These are phyloP conservation scores for Lydus trimaculatus DNA, from an alignment of 2,888 invertebrate genomes.

Conservation along the genomic window DNA sequence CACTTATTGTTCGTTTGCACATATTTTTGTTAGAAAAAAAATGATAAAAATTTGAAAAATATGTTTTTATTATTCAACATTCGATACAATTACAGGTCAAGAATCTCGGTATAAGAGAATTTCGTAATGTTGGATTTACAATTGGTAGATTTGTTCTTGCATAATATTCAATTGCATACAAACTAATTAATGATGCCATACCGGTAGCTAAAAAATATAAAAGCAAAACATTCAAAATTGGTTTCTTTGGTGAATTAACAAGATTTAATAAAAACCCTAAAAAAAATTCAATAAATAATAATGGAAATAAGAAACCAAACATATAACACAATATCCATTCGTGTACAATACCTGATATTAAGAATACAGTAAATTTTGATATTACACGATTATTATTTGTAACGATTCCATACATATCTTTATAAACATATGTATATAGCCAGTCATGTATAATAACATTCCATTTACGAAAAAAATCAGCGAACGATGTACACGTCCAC, in stretches of 20 bases:
- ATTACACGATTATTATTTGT: constrained; percentile 52
- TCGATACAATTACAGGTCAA: constrained; percentile 42
- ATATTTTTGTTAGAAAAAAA: too few species aligned
- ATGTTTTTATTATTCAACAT: constrained; percentile 5
- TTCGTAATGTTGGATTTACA: constrained; percentile 28
- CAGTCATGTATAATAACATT: constrained; percentile 95
- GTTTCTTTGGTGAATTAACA: constrained; percentile 58
- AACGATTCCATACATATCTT: constrained; percentile 66
- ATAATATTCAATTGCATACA: constrained; percentile 88
- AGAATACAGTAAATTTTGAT: constrained; percentile 67
- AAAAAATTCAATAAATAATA: constrained; percentile 80
- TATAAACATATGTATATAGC: constrained; percentile 89
- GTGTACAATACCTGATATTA: constrained; percentile 86
- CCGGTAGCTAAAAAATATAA: constrained; percentile 85
- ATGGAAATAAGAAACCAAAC: constrained; percentile 88
- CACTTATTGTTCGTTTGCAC: too few species aligned
- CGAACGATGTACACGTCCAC: constrained; percentile 91
- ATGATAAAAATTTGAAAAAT: too few species aligned
- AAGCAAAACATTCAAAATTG: constrained; percentile 79
- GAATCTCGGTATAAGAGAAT: constrained; percentile 43
- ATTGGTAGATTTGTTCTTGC: constrained; percentile 77
- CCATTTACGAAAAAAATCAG: constrained; percentile 91
- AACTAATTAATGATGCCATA: constrained; percentile 74
- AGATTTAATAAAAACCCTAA: constrained; percentile 69
- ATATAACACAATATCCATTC: constrained; percentile 83